Percentiles rank a stretch among this genome's conserved stretches.
Conservation (phyloP, 2,113 vertebrate species). For the Phainopepla nitens region DNA sequence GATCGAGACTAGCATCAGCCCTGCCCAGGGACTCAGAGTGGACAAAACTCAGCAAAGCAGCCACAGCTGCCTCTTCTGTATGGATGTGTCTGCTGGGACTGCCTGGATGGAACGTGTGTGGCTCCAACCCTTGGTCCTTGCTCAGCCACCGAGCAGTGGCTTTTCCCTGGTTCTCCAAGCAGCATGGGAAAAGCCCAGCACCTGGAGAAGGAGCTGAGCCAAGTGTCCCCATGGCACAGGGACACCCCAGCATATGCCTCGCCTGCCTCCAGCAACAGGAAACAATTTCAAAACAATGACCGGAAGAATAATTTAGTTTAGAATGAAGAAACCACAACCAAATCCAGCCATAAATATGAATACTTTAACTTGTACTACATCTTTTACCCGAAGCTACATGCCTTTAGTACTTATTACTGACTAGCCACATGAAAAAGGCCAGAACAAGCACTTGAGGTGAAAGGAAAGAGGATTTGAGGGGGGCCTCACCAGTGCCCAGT, state of each 20-base stretch:
- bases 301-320: background rate
- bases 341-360: background rate
- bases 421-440: background rate
- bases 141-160: rapidly evolving
- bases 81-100: background rate
- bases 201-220: background rate
- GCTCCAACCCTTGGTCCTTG: background rate
- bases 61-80: background rate
- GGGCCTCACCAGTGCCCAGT: background rate
- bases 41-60: background rate
- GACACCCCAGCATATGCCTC: background rate
- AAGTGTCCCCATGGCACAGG: background rate
- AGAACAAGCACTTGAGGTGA: background rate
- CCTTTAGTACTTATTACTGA: background rate
- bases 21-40: background rate
- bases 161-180: background rate
- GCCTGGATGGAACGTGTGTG: rapidly evolving
- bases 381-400: background rate
- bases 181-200: background rate
- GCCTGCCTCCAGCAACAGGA: background rate
- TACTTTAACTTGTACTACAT: background rate
- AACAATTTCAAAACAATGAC: background rate
- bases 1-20: background rate
- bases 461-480: background rate
- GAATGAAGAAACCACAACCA: background rate